Evolutionary conservation across 2,888 invertebrate species (phyloP).

Genomic region (Orgyia antiqua): DNA sequence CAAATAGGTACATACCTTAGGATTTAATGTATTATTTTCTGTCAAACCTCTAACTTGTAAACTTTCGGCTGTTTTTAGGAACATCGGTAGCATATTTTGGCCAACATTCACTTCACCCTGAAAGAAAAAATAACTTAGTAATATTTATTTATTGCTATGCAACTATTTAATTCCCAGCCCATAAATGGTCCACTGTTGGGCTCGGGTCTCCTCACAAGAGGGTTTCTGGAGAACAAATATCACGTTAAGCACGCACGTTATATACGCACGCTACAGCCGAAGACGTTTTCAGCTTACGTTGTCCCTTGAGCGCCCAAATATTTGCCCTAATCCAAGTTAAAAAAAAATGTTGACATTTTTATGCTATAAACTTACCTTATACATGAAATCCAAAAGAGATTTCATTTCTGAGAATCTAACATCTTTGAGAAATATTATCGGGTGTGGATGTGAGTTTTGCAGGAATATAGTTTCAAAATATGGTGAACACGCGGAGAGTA

Average conservation of each 20-base stretch:
- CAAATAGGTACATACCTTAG: conserved; percentile 77
- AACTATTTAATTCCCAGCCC: too few relatives aligned
- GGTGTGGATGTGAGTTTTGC: conserved; percentile 93
- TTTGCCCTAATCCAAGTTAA: too few relatives aligned
- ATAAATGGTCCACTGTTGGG: too few relatives aligned
- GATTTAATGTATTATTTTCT: conserved; percentile 85
- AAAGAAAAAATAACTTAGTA: conserved; percentile 23
- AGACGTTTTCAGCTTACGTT: too few relatives aligned
- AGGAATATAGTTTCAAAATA: conserved; percentile 95
- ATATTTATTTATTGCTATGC: too few relatives aligned
- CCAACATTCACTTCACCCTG: conserved; percentile 92
- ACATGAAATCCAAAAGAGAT: conserved; percentile 94
- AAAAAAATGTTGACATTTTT: too few relatives aligned
- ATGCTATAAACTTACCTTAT: conserved; percentile 85
- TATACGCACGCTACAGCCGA: too few relatives aligned
- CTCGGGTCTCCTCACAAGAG: too few relatives aligned
- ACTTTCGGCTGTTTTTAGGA: conserved; percentile 94
- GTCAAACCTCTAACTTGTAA: conserved; percentile 93
- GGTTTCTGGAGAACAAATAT: too few relatives aligned
- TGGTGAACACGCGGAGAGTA: conserved; percentile 95
- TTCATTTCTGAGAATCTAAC: conserved; percentile 93
- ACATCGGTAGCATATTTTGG: conserved; percentile 92
- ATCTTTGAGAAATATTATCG: conserved; percentile 95
- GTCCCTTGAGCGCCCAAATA: too few relatives aligned
- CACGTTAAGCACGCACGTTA: too few relatives aligned